Percentiles rank a stretch among this genome's conserved stretches.
phyloP scores from a whole-genome alignment of 2,888 invertebrate species.

The Euplexia lucipara region DNA sequence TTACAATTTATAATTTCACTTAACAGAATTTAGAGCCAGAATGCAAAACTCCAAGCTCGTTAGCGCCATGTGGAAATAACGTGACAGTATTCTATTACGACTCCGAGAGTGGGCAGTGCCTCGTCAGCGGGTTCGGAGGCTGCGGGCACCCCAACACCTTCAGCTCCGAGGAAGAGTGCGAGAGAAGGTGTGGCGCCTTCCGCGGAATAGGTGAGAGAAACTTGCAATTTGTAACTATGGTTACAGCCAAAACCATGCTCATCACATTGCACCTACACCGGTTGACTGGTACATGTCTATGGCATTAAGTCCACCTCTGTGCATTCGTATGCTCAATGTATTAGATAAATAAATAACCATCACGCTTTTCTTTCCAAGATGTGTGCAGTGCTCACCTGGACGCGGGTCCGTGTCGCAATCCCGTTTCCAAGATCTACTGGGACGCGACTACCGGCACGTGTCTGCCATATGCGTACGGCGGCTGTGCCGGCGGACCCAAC shows the following conservation, averaged over 20 bases:
- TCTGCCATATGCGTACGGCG: constrained; percentile 94
- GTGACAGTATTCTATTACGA: constrained; percentile 95
- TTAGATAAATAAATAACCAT: too few relatives aligned
- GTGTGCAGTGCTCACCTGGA: constrained; percentile 93
- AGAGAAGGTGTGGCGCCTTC: constrained; percentile 94
- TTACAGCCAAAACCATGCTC: neutral
- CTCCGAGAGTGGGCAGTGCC: constrained; percentile 86
- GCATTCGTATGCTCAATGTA: too few relatives aligned
- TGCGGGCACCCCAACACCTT: constrained; percentile 95
- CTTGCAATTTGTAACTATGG: neutral
- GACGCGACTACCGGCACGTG: constrained; percentile 92
- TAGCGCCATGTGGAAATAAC: constrained; percentile 93
- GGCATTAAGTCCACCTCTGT: too few relatives aligned
- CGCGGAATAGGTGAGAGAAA: constrained; percentile 62
- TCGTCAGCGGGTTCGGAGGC: constrained; percentile 85
- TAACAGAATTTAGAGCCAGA: constrained; percentile 69
- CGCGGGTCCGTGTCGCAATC: constrained; percentile 93
- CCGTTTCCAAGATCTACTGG: constrained; percentile 93
- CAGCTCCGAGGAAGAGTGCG: constrained; percentile 93
- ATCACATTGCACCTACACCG: neutral
- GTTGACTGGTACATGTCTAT: too few relatives aligned
- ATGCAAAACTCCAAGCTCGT: constrained; percentile 92
- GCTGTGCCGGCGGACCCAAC: constrained; percentile 96
- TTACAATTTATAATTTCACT: too few relatives aligned
- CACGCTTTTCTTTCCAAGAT: constrained; percentile 84